phyloP scores from a whole-genome alignment of 2,888 invertebrate species.

The Calephelis perditalis region DNA sequence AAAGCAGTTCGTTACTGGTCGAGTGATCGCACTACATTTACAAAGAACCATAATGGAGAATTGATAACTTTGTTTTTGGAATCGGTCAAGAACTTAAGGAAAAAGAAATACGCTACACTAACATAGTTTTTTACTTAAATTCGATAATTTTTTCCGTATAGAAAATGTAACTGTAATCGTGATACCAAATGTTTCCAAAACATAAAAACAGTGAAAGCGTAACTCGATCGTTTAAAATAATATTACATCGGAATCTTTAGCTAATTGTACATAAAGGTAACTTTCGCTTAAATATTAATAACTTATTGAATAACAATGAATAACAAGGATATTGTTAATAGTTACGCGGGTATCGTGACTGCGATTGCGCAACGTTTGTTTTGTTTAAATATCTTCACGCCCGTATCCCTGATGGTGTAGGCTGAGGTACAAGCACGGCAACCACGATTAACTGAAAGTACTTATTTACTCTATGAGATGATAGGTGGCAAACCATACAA shows the following conservation, averaged over 20 bases:
- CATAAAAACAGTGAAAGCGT: constrained; percentile 52
- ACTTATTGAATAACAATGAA: constrained; percentile 11
- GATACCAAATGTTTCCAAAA: constrained; percentile 9
- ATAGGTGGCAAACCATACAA: no score
- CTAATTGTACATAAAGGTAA: constrained; percentile 40
- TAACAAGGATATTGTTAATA: constrained; percentile 25
- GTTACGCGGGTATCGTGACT: constrained; percentile 11
- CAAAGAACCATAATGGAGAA: no score
- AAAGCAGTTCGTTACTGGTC: no score
- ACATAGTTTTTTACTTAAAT: no score
- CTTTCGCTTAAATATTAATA: constrained; percentile 36
- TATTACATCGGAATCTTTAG: constrained; percentile 41
- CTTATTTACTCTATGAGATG: no score
- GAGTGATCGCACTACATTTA: no score
- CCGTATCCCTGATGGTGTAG: no score
- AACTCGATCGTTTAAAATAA: constrained; percentile 42
- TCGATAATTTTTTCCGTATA: background rate
- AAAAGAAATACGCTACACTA: no score
- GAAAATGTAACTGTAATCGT: background rate
- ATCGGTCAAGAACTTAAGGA: no score
- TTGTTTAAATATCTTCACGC: background rate
- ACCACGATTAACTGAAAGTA: no score
- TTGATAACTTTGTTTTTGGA: no score
- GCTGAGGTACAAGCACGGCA: no score
- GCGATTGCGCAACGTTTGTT: background rate